phyloP scores from a whole-genome alignment of 2,888 invertebrate species.

The Gisinianus flammeolus region DNA sequence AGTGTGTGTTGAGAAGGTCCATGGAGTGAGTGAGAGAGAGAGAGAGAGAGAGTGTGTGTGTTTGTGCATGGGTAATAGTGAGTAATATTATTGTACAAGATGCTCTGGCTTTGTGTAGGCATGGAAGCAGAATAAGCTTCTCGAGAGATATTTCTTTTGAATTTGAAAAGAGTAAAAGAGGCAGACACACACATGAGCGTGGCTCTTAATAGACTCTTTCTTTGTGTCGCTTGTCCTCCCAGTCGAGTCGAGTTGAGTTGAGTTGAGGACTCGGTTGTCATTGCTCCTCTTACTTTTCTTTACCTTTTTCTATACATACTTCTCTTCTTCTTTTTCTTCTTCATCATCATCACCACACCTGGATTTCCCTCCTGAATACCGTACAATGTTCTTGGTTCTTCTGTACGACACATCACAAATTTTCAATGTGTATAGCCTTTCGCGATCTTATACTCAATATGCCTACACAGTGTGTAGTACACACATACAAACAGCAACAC shows the following conservation, averaged over 20 bases:
- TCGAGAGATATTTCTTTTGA: too few species aligned
- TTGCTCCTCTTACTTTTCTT: not conserved
- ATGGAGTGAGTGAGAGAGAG: too few species aligned
- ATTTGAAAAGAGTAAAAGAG: not conserved
- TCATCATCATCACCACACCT: not conserved
- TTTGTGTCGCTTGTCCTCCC: not conserved
- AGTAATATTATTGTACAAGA: not conserved
- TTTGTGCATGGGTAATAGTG: not conserved
- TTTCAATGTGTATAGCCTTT: too few species aligned
- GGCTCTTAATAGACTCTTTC: constrained; percentile 34
- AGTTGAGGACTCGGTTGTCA: not conserved
- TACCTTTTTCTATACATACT: not conserved
- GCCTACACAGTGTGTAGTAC: too few species aligned
- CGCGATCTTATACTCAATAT: too few species aligned
- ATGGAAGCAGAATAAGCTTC: constrained; percentile 26
- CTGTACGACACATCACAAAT: too few species aligned
- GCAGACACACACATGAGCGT: not conserved
- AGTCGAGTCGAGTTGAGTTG: not conserved
- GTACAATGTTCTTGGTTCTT: too few species aligned
- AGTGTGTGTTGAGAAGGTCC: too few species aligned
- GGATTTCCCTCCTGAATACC: too few species aligned
- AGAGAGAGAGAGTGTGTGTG: too few species aligned
- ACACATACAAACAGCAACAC: too few species aligned
- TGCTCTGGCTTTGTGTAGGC: constrained; percentile 7
- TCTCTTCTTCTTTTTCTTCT: not conserved